Evolutionary conservation across 2,888 invertebrate species (phyloP).

Genomic region (Conchocele bisecta): DNA sequence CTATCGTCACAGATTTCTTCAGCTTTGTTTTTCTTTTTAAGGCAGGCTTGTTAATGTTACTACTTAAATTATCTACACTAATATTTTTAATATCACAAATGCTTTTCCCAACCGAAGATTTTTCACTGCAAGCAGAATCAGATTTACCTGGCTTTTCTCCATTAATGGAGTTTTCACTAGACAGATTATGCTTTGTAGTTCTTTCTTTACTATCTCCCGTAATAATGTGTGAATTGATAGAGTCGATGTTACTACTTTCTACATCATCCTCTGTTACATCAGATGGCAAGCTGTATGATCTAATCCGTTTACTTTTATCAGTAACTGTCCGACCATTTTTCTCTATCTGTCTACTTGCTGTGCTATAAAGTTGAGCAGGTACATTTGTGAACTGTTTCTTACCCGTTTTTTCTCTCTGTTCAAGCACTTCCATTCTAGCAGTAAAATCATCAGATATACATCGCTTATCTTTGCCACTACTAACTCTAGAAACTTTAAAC

Average conservation of each 20-base stretch:
- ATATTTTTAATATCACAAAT: constrained; percentile 36
- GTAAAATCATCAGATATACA: constrained; percentile 66
- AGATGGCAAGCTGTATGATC: constrained; percentile 52
- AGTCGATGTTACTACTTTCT: constrained; percentile 35
- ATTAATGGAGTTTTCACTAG: too few species aligned
- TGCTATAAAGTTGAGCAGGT: too few species aligned
- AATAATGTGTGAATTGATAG: too few species aligned
- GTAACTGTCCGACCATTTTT: constrained; percentile 39
- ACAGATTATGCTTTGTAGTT: too few species aligned
- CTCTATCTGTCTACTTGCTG: constrained; percentile 14
- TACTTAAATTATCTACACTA: constrained; percentile 18
- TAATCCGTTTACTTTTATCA: constrained; percentile 45
- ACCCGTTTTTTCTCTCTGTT: not conserved
- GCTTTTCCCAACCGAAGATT: constrained; percentile 24
- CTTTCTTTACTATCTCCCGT: constrained; percentile 56
- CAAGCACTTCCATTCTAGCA: constrained; percentile 41
- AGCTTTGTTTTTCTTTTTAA: constrained; percentile 35
- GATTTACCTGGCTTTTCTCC: constrained; percentile 13
- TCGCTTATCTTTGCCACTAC: constrained; percentile 50
- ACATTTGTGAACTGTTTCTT: constrained; percentile 33
- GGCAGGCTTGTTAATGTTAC: constrained; percentile 9
- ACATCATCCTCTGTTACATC: constrained; percentile 42
- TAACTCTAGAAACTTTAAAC: constrained; percentile 34
- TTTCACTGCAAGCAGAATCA: constrained; percentile 12
- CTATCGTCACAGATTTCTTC: constrained; percentile 64